phyloP scores from a whole-genome alignment of 1,140 invertebrate species.

The Aplysia californica region DNA sequence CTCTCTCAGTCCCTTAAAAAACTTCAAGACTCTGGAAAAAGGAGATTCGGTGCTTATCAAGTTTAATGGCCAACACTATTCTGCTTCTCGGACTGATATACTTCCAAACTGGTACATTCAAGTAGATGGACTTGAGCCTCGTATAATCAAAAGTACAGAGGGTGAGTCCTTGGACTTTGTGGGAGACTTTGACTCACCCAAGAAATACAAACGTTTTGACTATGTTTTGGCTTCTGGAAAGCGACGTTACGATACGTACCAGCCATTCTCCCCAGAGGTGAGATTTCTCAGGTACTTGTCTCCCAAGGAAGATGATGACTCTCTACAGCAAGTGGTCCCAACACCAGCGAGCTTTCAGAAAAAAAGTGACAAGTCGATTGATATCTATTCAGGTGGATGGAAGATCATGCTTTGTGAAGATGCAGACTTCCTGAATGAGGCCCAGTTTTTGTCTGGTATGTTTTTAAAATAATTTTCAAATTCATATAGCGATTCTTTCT shows the following conservation, averaged over 20 bases:
- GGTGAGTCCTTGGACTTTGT: constrained; percentile 52
- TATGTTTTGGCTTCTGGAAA: constrained; percentile 39
- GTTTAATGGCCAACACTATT: constrained; percentile 50
- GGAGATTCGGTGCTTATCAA: constrained; percentile 38
- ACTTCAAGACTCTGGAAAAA: constrained; percentile 41
- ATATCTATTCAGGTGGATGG: not conserved
- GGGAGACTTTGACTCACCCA: constrained; percentile 40
- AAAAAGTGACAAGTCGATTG: not conserved
- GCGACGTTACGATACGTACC: constrained; percentile 42
- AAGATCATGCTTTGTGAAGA: constrained; percentile 15
- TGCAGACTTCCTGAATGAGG: constrained; percentile 15
- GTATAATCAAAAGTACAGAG: constrained; percentile 45
- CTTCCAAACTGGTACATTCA: constrained; percentile 53
- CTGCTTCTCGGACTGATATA: constrained; percentile 44
- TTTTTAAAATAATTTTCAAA: too few species aligned
- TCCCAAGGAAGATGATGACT: constrained; percentile 29
- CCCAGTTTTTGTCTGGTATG: constrained; percentile 26
- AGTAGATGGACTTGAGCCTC: constrained; percentile 34
- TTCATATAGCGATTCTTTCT: too few species aligned
- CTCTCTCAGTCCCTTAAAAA: constrained; percentile 40
- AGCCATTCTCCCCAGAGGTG: constrained; percentile 49
- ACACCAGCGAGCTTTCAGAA: not conserved
- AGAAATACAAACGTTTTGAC: constrained; percentile 49
- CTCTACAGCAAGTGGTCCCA: constrained; percentile 8
- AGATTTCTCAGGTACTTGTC: constrained; percentile 32